A percentile compares a stretch with the other conserved stretches of the same genome.
phyloP scores from a whole-genome alignment of 1,140 invertebrate species.

The Drosophila melanogaster region DNA sequence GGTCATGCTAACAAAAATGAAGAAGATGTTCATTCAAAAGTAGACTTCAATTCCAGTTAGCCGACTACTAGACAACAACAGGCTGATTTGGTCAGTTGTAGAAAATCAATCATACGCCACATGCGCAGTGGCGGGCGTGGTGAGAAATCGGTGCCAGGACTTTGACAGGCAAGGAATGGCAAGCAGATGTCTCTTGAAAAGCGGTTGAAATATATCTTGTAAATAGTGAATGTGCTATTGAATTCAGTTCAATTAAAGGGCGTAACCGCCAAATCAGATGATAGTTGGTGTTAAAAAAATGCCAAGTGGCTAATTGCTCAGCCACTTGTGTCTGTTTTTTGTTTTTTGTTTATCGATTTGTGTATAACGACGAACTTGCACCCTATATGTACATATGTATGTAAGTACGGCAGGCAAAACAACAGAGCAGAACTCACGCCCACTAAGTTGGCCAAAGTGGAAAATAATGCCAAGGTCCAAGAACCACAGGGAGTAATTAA shows the following conservation, averaged over 20 bases:
- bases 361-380: slow-evolving; percentile 34
- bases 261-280: neutral
- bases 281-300: neutral
- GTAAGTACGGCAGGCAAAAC: neutral
- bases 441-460: slow-evolving; percentile 15
- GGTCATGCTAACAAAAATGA: slow-evolving; percentile 16
- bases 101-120: slow-evolving; percentile 75
- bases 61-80: slow-evolving; percentile 31
- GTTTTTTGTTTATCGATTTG: slow-evolving; percentile 65
- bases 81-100: slow-evolving; percentile 18
- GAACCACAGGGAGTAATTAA: neutral
- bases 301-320: slow-evolving; percentile 15
- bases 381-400: slow-evolving; percentile 53
- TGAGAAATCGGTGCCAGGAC: slow-evolving; percentile 43
- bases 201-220: slow-evolving; percentile 17
- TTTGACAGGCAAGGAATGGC: slow-evolving; percentile 21
- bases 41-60: neutral
- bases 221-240: slow-evolving; percentile 7
- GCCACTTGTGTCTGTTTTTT: slow-evolving; percentile 55
- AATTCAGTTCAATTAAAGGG: neutral
- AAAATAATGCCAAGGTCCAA: slow-evolving; percentile 37
- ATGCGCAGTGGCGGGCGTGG: slow-evolving; percentile 59
- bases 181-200: slow-evolving; percentile 28
- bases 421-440: slow-evolving; percentile 15
- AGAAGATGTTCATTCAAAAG: slow-evolving; percentile 22